Conservation (phyloP, 2,888 invertebrate genomes). For the Troides aeacus region DNA sequence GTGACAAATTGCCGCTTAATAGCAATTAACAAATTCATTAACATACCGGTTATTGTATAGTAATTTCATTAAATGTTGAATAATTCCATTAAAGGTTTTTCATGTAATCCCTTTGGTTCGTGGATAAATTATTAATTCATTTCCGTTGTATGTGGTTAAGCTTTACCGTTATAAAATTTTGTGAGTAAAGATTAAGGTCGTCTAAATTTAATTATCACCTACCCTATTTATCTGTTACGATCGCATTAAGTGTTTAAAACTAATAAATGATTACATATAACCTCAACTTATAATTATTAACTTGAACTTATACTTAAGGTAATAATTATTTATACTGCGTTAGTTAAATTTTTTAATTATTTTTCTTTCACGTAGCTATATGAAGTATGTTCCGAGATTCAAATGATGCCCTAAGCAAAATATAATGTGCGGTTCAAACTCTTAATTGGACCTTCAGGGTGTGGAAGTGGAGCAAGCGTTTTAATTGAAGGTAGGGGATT, state of each 20-base stretch:
- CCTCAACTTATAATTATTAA: too few relatives aligned
- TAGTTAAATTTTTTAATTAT: not conserved
- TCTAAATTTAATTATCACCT: not conserved
- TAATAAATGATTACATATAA: too few relatives aligned
- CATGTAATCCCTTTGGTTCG: not conserved
- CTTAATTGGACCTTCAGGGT: not conserved
- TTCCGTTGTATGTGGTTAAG: slow-evolving; percentile 1
- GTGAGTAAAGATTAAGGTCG: not conserved
- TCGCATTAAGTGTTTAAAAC: too few relatives aligned
- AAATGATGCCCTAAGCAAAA: not conserved
- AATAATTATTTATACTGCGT: not conserved
- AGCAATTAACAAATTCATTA: not conserved
- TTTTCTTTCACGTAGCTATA: not conserved
- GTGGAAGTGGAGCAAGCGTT: not conserved
- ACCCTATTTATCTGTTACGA: too few relatives aligned
- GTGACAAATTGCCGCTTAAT: not conserved
- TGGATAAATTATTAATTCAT: not conserved
- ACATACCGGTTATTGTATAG: not conserved
- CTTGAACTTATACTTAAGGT: too few relatives aligned
- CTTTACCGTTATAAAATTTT: not conserved
- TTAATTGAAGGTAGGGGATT: slow-evolving; percentile 3
- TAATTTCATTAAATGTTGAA: slow-evolving; percentile 2
- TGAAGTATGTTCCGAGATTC: not conserved
- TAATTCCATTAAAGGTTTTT: not conserved
- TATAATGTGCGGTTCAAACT: not conserved